Evolutionary conservation across 2,888 invertebrate genomes (phyloP).

Genomic region (Laspeyria flexula): DNA sequence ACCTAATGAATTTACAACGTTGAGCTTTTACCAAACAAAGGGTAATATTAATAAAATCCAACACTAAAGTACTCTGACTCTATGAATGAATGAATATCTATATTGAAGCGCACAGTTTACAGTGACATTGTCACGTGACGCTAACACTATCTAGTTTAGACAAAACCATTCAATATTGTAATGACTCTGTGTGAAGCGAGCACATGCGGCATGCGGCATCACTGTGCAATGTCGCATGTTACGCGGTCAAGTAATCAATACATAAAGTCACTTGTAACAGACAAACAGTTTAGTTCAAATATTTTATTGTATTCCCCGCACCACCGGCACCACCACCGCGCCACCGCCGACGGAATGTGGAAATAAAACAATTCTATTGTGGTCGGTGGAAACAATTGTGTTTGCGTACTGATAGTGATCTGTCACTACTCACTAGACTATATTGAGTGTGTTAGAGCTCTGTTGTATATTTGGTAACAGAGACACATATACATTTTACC

Average conservation of each 20-base stretch:
- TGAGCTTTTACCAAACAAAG: no score
- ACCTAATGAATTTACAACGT: no score
- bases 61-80: no score
- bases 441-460: no score
- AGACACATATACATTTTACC: no score
- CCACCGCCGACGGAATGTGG: background rate
- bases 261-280: slow-evolving; percentile 22
- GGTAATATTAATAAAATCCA: no score
- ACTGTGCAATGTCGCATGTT: slow-evolving; percentile 10
- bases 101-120: slow-evolving; percentile 5
- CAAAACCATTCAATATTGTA: slow-evolving; percentile 28
- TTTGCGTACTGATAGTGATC: background rate
- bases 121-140: slow-evolving; percentile 13
- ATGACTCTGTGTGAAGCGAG: slow-evolving; percentile 5
- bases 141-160: slow-evolving; percentile 29
- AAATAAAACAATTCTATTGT: background rate
- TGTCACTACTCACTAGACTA: background rate
- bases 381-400: background rate
- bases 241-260: slow-evolving; percentile 29
- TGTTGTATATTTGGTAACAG: no score
- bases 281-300: slow-evolving; percentile 1
- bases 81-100: no score
- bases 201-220: slow-evolving; percentile 10
- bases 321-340: no score
- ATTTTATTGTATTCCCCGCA: slow-evolving; percentile 1